Percentiles rank a stretch among this genome's conserved stretches.
Evolutionary conservation across 2,888 invertebrate genomes (phyloP).

Genomic region (Meteorus cinctellus): DNA sequence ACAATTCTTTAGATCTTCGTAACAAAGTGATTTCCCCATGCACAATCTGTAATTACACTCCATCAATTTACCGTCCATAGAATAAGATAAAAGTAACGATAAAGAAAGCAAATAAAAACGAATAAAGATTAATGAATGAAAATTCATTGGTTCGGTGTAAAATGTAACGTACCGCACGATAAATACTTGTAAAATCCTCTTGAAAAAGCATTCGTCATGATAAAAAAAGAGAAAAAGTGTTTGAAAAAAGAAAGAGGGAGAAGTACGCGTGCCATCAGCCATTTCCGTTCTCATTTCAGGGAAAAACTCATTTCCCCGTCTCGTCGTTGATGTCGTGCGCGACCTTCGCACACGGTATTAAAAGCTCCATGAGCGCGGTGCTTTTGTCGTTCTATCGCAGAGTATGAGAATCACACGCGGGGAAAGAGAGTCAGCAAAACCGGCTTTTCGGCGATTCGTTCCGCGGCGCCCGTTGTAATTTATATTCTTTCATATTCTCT

Average conservation of each 20-base stretch:
- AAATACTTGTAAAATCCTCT: background rate
- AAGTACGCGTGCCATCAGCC: constrained; percentile 39
- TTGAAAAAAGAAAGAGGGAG: constrained; percentile 2
- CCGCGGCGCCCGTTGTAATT: constrained; percentile 59
- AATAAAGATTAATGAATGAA: background rate
- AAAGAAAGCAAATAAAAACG: background rate
- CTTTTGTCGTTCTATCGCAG: constrained; percentile 36
- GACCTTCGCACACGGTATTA: constrained; percentile 56
- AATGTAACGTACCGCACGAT: constrained; percentile 3
- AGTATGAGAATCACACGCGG: constrained; percentile 27
- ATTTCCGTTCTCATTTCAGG: constrained; percentile 42
- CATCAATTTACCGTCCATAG: too few species aligned
- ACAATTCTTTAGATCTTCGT: too few species aligned
- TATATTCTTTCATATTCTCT: constrained; percentile 67
- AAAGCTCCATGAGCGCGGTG: constrained; percentile 53
- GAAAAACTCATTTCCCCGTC: constrained; percentile 64
- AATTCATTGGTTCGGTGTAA: background rate
- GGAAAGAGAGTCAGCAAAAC: constrained; percentile 62
- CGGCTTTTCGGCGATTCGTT: constrained; percentile 64
- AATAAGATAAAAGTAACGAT: too few species aligned
- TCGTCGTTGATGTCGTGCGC: constrained; percentile 47
- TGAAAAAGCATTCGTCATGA: constrained; percentile 4
- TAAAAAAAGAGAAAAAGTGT: constrained; percentile 51
- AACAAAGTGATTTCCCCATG: too few species aligned
- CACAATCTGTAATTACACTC: too few species aligned